Percentiles rank a stretch among this genome's conserved stretches.
Evolutionary conservation across 2,797 vertebrate species (phyloP).

Genomic region (Cryptoblepharus egeriae): DNA sequence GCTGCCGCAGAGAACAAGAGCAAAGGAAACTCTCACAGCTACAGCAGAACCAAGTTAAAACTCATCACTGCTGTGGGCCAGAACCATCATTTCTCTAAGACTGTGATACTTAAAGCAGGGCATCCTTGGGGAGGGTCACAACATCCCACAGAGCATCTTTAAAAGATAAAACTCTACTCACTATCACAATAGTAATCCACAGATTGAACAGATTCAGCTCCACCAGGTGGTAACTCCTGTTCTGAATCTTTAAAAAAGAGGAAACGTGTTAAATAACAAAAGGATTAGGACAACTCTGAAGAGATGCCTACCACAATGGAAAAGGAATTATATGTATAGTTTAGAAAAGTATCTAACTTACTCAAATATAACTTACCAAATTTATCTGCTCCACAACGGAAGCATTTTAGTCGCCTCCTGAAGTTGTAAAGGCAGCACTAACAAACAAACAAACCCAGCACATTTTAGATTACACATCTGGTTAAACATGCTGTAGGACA

Average conservation of each 20-base stretch:
- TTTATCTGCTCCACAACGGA: constrained; percentile 98
- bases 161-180: constrained; percentile 76
- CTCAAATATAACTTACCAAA: constrained; percentile 84
- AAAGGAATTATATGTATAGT: background rate
- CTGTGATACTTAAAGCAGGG: too few relatives aligned
- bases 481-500: background rate
- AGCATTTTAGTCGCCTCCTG: constrained; percentile 99
- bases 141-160: background rate
- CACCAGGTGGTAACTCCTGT: constrained; percentile 81
- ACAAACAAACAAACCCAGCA: constrained; percentile 65
- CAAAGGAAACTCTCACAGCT: background rate
- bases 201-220: constrained; percentile 87
- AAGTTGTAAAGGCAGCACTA: constrained; percentile 99
- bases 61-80: background rate
- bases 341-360: background rate
- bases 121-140: too few relatives aligned
- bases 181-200: constrained; percentile 98
- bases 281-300: background rate
- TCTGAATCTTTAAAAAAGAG: constrained; percentile 82
- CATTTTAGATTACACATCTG: background rate
- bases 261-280: constrained; percentile 29
- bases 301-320: constrained; percentile 4
- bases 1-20: background rate
- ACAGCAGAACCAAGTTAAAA: background rate
- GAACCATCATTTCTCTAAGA: too few relatives aligned